Percentiles rank a stretch among this genome's conserved stretches.
Conservation (phyloP, 2,113 vertebrate genomes). For the Isurus oxyrinchus region DNA sequence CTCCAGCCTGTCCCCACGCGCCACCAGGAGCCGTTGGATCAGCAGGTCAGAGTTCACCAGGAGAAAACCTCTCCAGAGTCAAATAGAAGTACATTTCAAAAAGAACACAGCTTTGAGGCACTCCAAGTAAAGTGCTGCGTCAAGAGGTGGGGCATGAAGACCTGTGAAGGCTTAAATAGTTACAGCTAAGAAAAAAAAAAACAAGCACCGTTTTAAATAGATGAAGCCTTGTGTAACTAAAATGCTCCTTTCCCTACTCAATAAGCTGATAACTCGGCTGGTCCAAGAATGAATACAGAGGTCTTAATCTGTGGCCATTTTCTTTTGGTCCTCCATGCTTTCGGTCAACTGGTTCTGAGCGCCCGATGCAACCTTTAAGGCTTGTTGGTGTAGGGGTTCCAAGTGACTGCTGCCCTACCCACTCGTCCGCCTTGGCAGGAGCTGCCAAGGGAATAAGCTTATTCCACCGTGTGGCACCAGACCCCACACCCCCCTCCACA, state of each 20-base stretch:
- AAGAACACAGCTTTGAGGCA: neutral
- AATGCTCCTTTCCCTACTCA: neutral
- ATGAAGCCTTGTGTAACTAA: neutral
- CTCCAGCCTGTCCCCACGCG: neutral
- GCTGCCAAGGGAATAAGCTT: too few species aligned
- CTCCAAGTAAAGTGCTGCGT: neutral
- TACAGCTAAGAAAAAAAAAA: neutral
- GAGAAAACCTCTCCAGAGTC: neutral
- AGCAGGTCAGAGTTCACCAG: constrained; percentile 1
- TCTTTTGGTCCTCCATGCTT: too few species aligned
- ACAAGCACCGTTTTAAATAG: neutral
- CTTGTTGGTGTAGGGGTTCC: neutral
- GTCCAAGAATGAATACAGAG: neutral
- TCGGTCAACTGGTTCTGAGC: neutral
- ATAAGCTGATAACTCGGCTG: neutral
- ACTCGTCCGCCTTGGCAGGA: too few species aligned
- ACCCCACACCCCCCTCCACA: too few species aligned
- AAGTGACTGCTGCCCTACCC: neutral
- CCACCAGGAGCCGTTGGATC: neutral
- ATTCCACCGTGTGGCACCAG: too few species aligned
- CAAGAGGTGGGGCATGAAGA: neutral
- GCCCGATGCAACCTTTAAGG: neutral
- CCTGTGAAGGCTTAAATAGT: neutral
- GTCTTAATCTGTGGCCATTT: too few species aligned
- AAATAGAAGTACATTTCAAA: neutral